A percentile compares a stretch with the other conserved stretches of the same genome.
phyloP scores from a whole-genome alignment of 1,140 invertebrate genomes.

The Drosophila nigromelanica region DNA sequence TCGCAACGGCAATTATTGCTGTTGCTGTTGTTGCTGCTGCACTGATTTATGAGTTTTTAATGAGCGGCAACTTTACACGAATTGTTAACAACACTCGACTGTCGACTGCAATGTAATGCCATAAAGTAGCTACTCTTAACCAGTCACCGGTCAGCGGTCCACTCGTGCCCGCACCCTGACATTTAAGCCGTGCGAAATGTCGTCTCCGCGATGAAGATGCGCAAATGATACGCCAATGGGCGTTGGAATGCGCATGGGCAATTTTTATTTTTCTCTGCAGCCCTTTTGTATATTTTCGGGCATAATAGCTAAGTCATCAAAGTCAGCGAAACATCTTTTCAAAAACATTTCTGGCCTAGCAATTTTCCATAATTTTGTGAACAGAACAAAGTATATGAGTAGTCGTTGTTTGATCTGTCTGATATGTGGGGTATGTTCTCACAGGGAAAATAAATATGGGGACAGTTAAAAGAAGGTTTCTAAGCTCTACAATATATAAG shows the following conservation, averaged over 20 bases:
- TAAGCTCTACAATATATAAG: too few species aligned
- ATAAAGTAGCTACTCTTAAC: slow-evolving; percentile 36
- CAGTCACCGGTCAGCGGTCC: slow-evolving; percentile 34
- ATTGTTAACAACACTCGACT: slow-evolving; percentile 71
- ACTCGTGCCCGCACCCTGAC: slow-evolving; percentile 64
- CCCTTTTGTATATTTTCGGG: slow-evolving; percentile 1
- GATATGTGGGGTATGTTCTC: too few species aligned
- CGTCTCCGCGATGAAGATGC: slow-evolving; percentile 59
- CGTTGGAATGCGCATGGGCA: slow-evolving; percentile 42
- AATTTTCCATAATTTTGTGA: neutral
- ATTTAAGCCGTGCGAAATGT: slow-evolving; percentile 71
- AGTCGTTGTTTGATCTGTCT: too few species aligned
- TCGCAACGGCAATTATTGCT: slow-evolving; percentile 64
- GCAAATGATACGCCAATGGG: slow-evolving; percentile 69
- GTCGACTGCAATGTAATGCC: slow-evolving; percentile 33
- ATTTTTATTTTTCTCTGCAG: slow-evolving; percentile 4
- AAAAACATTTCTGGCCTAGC: neutral
- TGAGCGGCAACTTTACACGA: slow-evolving; percentile 80
- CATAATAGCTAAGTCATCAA: slow-evolving; percentile 4
- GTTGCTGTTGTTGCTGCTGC: slow-evolving; percentile 29
- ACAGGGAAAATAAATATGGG: too few species aligned
- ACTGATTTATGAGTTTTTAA: slow-evolving; percentile 81
- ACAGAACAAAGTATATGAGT: too few species aligned
- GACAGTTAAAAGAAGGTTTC: too few species aligned
- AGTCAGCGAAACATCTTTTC: too few species aligned